phyloP scores from a whole-genome alignment of 2,797 vertebrate species.

The Enteromius unitaeniatus region DNA sequence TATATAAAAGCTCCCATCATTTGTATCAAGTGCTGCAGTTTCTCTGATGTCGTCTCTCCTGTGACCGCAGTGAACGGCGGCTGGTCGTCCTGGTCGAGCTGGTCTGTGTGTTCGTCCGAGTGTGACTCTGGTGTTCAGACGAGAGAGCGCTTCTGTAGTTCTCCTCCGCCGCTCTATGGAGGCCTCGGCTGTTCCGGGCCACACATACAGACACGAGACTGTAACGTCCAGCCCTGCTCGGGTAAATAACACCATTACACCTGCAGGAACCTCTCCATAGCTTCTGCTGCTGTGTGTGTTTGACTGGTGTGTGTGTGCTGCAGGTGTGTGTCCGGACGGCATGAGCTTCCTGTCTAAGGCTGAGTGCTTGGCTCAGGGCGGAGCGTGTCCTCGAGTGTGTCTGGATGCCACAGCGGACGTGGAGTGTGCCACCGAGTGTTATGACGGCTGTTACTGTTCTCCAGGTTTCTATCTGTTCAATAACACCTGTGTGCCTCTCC shows the following conservation, averaged over 20 bases:
- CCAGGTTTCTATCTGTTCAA: conserved; percentile 82
- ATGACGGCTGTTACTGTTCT: conserved; percentile 84
- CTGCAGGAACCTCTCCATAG: background rate
- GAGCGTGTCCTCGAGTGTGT: conserved; percentile 83
- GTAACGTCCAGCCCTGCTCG: conserved; percentile 84
- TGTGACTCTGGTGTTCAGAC: conserved; percentile 86
- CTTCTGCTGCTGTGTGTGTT: background rate
- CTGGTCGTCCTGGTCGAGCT: conserved; percentile 83
- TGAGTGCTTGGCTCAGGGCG: conserved; percentile 77
- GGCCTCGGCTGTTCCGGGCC: conserved; percentile 79
- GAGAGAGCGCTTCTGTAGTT: conserved; percentile 79
- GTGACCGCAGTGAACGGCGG: conserved; percentile 71
- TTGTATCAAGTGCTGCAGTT: background rate
- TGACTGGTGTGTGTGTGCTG: background rate
- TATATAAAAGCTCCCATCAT: background rate
- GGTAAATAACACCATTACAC: conserved; percentile 67
- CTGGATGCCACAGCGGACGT: conserved; percentile 81
- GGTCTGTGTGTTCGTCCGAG: conserved; percentile 82
- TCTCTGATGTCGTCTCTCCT: background rate
- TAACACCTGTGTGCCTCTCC: conserved; percentile 77
- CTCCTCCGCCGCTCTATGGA: conserved; percentile 70
- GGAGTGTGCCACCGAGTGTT: conserved; percentile 81
- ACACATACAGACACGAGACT: conserved; percentile 86
- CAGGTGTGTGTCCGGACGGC: conserved; percentile 81
- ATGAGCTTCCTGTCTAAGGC: conserved; percentile 78